Conservation (phyloP, 2,888 invertebrate genomes). For the Apodemia hepburni region DNA sequence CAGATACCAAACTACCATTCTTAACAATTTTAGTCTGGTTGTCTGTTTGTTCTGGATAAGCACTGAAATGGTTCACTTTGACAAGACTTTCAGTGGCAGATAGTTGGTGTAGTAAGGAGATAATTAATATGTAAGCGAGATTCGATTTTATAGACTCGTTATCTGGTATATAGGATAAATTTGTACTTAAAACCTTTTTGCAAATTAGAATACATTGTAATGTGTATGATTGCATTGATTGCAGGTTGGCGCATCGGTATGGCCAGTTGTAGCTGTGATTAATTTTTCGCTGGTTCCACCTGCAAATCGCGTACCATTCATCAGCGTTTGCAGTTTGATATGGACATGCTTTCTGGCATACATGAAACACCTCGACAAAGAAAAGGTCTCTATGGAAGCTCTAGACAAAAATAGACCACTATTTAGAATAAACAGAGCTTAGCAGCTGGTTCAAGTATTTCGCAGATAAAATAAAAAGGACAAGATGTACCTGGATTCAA, state of each 20-base stretch:
- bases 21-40: no score
- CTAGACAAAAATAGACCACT: constrained; percentile 13
- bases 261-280: constrained; percentile 87
- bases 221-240: no score
- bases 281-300: constrained; percentile 87
- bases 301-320: constrained; percentile 87
- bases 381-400: constrained; percentile 38
- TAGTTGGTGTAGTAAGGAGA: no score
- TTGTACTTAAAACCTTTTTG: no score
- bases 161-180: no score
- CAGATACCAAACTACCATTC: no score
- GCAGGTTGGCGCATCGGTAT: constrained; percentile 85
- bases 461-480: not conserved
- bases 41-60: no score
- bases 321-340: constrained; percentile 86
- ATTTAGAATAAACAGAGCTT: constrained; percentile 10
- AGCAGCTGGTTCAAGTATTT: not conserved
- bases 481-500: not conserved
- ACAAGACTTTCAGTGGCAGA: no score
- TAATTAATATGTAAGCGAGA: no score
- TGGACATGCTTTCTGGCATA: constrained; percentile 91
- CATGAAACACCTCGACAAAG: constrained; percentile 84
- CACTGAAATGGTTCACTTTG: no score
- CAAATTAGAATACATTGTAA: not conserved
- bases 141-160: no score